phyloP scores from a whole-genome alignment of 2,888 invertebrate species.

The Caradrina clavipalpis region DNA sequence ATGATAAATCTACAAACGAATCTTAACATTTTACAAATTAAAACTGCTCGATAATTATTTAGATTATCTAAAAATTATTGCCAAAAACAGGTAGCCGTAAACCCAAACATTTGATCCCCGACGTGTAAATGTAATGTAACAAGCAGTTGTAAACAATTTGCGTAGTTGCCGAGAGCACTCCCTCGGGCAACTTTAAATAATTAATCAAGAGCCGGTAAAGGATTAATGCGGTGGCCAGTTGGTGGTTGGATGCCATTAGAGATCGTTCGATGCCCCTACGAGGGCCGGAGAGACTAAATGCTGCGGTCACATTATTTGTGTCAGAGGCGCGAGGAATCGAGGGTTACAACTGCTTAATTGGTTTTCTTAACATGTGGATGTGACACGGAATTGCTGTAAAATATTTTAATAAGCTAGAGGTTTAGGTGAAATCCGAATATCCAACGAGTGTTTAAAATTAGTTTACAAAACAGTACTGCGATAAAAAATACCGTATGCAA shows the following conservation, averaged over 20 bases:
- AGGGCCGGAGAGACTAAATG: constrained; percentile 80
- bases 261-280: constrained; percentile 84
- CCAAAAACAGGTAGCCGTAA: constrained; percentile 45
- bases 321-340: constrained; percentile 70
- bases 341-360: constrained; percentile 71
- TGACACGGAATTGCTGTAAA: constrained; percentile 48
- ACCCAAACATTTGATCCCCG: constrained; percentile 42
- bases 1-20: neutral
- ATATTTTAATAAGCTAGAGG: constrained; percentile 43
- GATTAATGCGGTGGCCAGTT: constrained; percentile 90
- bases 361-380: constrained; percentile 65
- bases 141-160: constrained; percentile 83
- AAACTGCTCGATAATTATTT: neutral
- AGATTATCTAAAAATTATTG: constrained; percentile 2
- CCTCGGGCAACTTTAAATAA: constrained; percentile 88
- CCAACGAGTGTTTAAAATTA: neutral
- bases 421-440: neutral
- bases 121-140: constrained; percentile 64
- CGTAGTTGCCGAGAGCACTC: constrained; percentile 74
- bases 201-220: constrained; percentile 90
- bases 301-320: constrained; percentile 86
- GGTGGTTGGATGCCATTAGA: constrained; percentile 89
- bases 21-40: neutral
- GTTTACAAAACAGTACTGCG: neutral
- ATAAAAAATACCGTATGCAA: neutral